Evolutionary conservation across 2,888 invertebrate species (phyloP).

Genomic region (Sipunculus nudus): DNA sequence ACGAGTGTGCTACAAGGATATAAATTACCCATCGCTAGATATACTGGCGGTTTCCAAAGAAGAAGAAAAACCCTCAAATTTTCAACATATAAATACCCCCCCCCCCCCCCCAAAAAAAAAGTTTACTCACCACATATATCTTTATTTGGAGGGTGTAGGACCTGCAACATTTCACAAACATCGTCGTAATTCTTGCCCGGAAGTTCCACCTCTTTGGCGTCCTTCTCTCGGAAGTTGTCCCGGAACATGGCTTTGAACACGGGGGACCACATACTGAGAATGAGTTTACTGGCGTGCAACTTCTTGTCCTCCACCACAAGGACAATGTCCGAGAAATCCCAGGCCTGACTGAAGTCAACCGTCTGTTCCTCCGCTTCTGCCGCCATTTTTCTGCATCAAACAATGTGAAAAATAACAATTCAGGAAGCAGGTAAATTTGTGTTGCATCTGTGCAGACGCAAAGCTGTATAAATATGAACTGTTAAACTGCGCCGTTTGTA

Average conservation of each 20-base stretch:
- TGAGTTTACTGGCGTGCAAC: slow-evolving; percentile 36
- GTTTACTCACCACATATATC: slow-evolving; percentile 36
- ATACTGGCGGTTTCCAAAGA: too few relatives aligned
- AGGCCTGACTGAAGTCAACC: slow-evolving; percentile 37
- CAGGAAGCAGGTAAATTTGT: too few relatives aligned
- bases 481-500: too few relatives aligned
- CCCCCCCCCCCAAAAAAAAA: too few relatives aligned
- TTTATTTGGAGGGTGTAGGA: slow-evolving; percentile 42
- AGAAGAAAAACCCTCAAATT: background rate
- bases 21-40: too few relatives aligned
- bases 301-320: slow-evolving; percentile 38
- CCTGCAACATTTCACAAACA: slow-evolving; percentile 32
- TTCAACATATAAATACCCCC: background rate
- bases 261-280: slow-evolving; percentile 43
- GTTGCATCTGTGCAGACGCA: too few relatives aligned
- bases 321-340: slow-evolving; percentile 37
- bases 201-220: slow-evolving; percentile 36
- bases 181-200: slow-evolving; percentile 40
- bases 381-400: slow-evolving; percentile 5
- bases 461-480: too few relatives aligned
- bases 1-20: too few relatives aligned
- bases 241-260: slow-evolving; percentile 44
- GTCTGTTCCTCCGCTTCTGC: background rate
- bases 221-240: slow-evolving; percentile 40
- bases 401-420: too few relatives aligned